Conservation (phyloP, 2,888 invertebrate genomes). For the Drosophila pullipes region DNA sequence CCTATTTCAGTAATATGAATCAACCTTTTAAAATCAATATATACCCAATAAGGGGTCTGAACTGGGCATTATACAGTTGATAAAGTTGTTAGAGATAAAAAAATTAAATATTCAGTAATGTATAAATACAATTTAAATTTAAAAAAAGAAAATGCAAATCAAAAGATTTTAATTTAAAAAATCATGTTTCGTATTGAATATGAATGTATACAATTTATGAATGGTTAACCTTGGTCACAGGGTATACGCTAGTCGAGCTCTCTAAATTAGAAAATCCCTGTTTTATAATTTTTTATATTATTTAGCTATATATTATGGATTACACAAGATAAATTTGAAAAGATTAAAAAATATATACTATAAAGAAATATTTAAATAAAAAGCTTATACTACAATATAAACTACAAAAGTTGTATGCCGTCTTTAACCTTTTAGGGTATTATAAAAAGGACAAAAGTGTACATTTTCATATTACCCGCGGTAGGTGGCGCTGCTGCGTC, state of each 20-base stretch:
- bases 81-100: not conserved
- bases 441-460: slow-evolving; percentile 46
- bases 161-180: not conserved
- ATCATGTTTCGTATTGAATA: not conserved
- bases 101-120: not conserved
- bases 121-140: not conserved
- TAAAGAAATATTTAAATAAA: not conserved
- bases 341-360: not conserved
- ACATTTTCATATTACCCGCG: slow-evolving; percentile 52
- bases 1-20: too few relatives aligned
- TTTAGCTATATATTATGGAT: not conserved
- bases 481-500: slow-evolving; percentile 46
- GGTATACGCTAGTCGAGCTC: not conserved
- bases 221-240: not conserved
- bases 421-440: slow-evolving; percentile 16
- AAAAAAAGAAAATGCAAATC: not conserved
- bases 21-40: too few relatives aligned
- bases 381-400: not conserved
- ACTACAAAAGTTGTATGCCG: not conserved
- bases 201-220: not conserved
- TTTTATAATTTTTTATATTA: not conserved
- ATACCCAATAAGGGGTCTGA: not conserved
- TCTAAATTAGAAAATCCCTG: not conserved
- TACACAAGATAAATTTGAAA: not conserved
- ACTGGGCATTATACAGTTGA: not conserved